phyloP scores from a whole-genome alignment of 23 tunicate species.

The Botrylloides violaceus region DNA sequence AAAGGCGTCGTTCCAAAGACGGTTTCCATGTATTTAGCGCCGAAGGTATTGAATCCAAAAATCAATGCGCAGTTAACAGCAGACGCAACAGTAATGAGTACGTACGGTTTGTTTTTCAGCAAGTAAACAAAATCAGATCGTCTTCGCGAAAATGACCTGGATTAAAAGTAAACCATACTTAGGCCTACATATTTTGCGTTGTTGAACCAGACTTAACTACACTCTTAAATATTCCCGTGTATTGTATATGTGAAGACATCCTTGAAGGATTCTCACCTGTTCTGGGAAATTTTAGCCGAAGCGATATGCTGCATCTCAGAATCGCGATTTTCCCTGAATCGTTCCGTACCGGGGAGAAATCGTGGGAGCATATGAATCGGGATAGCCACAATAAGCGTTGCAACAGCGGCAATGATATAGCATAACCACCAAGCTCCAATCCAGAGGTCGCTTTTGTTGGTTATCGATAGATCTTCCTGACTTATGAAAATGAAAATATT shows the following conservation, averaged over 20 bases:
- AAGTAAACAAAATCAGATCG: slow-evolving; percentile 14
- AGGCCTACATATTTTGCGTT: not conserved
- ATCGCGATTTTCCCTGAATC: slow-evolving; percentile 26
- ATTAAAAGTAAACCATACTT: not conserved
- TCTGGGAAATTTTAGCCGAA: no score
- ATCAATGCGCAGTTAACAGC: slow-evolving; percentile 3
- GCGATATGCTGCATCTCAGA: slow-evolving; percentile 28
- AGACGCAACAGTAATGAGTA: not conserved
- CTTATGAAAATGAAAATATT: not conserved
- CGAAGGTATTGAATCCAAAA: slow-evolving; percentile 14
- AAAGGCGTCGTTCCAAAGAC: slow-evolving; percentile 16
- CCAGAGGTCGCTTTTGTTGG: slow-evolving; percentile 37
- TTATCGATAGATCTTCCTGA: not conserved
- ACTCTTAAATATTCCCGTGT: no score
- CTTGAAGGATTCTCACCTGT: no score
- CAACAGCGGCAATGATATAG: slow-evolving; percentile 23
- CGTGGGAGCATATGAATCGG: slow-evolving; percentile 61
- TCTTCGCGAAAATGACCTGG: slow-evolving; percentile 27
- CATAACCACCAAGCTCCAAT: slow-evolving; percentile 90
- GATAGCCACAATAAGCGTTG: slow-evolving; percentile 26
- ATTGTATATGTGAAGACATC: no score
- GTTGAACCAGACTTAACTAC: not conserved
- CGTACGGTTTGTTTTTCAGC: slow-evolving; percentile 15
- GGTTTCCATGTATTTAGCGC: slow-evolving; percentile 12
- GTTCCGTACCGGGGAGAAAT: slow-evolving; percentile 44